Evolutionary conservation across 2,797 vertebrate species (phyloP).

Genomic region (Chelonia mydas): DNA sequence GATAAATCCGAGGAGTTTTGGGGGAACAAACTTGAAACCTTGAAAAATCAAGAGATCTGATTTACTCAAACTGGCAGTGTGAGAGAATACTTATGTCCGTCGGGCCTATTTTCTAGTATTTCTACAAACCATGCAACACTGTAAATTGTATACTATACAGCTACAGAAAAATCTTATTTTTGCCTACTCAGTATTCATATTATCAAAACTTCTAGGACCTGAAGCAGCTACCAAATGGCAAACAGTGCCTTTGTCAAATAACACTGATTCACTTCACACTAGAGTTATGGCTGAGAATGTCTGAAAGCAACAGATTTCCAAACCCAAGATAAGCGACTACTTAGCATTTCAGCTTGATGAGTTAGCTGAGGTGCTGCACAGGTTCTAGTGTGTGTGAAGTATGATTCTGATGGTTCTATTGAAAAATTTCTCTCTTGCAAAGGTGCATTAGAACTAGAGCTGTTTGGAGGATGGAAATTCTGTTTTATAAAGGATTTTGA

Average conservation of each 20-base stretch:
- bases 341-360: background rate
- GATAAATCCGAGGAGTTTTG: background rate
- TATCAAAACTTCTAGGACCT: background rate
- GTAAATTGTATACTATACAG: background rate
- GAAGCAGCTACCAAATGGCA: background rate
- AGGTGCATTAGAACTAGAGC: background rate
- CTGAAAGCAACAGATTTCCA: background rate
- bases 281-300: constrained; percentile 34
- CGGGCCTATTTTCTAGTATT: background rate
- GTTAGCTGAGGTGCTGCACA: background rate
- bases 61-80: background rate
- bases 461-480: constrained; percentile 3
- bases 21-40: background rate
- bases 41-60: background rate
- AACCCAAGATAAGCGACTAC: constrained; percentile 4
- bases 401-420: background rate
- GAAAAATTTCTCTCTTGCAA: background rate
- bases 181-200: background rate
- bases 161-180: background rate
- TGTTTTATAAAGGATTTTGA: constrained; percentile 39
- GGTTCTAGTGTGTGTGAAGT: background rate
- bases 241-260: constrained; percentile 48
- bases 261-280: constrained; percentile 28
- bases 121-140: background rate
- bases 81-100: background rate